Percentiles rank a stretch among this genome's conserved stretches.
Evolutionary conservation across 2,113 vertebrate species (phyloP).

Genomic region (Spea bombifrons): DNA sequence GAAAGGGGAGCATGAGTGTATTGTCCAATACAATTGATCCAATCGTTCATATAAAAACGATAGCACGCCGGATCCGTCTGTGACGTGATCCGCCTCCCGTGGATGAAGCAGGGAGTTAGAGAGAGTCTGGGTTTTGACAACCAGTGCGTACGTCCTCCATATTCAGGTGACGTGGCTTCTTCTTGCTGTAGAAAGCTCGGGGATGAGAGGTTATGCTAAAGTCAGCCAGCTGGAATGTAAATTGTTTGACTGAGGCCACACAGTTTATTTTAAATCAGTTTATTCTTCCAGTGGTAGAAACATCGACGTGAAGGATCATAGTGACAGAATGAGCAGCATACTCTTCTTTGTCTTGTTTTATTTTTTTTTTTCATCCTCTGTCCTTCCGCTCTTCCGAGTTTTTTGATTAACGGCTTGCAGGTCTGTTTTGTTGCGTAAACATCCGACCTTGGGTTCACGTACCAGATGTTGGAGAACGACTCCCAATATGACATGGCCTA

Average conservation of each 20-base stretch:
- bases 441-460: not conserved
- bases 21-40: no score
- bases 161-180: no score
- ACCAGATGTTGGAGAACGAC: not conserved
- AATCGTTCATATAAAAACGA: no score
- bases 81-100: no score
- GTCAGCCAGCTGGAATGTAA: not conserved
- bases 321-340: not conserved
- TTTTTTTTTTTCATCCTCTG: not conserved
- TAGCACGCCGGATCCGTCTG: no score
- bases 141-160: no score
- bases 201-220: not conserved
- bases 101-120: no score
- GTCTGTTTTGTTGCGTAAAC: not conserved
- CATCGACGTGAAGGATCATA: no score
- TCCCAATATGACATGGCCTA: not conserved
- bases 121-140: no score
- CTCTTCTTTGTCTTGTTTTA: not conserved
- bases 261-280: not conserved
- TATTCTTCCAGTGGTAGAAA: not conserved
- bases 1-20: no score
- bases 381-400: not conserved
- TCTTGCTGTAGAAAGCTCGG: not conserved
- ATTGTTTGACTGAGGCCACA: not conserved
- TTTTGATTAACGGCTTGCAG: not conserved